These are phyloP conservation scores for Ischnura elegans DNA, from an alignment of 2,888 invertebrate genomes.

Conservation along the genomic window DNA sequence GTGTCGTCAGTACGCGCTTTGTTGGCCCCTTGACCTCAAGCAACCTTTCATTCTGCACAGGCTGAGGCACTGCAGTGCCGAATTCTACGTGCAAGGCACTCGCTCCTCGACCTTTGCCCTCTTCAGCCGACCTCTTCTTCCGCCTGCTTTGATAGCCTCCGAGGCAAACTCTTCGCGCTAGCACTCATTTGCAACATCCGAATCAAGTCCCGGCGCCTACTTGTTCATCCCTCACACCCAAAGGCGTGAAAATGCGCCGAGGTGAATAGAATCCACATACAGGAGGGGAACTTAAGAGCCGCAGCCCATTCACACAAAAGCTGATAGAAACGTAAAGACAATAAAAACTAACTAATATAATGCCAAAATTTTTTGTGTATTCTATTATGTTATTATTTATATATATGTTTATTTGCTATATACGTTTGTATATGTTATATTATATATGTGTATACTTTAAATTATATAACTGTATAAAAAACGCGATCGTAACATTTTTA, in stretches of 20 bases:
- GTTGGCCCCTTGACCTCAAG: background rate
- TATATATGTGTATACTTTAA: too few relatives aligned
- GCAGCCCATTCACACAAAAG: too few relatives aligned
- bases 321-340: too few relatives aligned
- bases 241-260: background rate
- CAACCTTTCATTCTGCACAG: background rate
- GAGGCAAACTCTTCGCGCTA: background rate
- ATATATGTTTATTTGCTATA: too few relatives aligned
- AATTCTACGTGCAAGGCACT: background rate
- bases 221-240: background rate
- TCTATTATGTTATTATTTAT: too few relatives aligned
- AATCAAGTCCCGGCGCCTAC: constrained; percentile 13
- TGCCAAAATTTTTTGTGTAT: too few relatives aligned
- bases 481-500: too few relatives aligned
- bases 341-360: too few relatives aligned
- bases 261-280: background rate
- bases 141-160: too few relatives aligned
- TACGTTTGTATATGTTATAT: too few relatives aligned
- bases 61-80: background rate
- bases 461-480: too few relatives aligned
- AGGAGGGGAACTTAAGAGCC: too few relatives aligned
- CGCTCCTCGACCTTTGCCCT: constrained; percentile 6
- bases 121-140: background rate
- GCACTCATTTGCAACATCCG: background rate
- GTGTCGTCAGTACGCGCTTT: background rate